Percentiles rank a stretch among this genome's conserved stretches.
Evolutionary conservation across 23 tunicate species (phyloP).

Genomic region (Clavelina lepadiformis): DNA sequence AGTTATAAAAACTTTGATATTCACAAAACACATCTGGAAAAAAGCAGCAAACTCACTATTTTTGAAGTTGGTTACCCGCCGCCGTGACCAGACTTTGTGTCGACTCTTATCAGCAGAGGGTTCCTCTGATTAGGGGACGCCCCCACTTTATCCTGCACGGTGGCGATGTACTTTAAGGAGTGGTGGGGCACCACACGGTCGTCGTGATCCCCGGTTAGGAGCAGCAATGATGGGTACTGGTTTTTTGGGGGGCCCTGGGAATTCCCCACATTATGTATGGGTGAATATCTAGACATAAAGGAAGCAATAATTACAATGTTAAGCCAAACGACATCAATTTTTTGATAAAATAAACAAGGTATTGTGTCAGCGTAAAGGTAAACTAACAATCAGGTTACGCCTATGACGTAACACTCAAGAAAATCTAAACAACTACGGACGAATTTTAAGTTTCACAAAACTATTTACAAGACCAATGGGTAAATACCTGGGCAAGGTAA

Average conservation of each 20-base stretch:
- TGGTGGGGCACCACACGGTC: constrained; percentile 98
- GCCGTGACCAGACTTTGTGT: constrained; percentile 98
- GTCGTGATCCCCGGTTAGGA: constrained; percentile 87
- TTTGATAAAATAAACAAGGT: too few species aligned
- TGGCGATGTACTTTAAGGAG: constrained; percentile 86
- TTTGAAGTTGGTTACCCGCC: constrained; percentile 90
- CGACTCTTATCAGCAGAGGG: constrained; percentile 82
- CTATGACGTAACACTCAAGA: too few species aligned
- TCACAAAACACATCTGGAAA: too few species aligned
- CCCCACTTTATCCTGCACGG: constrained; percentile 71
- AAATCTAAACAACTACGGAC: too few species aligned
- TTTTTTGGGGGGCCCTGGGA: neutral
- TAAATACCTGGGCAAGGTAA: too few species aligned
- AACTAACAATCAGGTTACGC: too few species aligned
- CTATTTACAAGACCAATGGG: too few species aligned
- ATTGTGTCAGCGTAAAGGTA: too few species aligned
- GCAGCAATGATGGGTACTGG: constrained; percentile 42
- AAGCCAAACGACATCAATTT: too few species aligned
- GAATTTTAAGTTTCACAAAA: too few species aligned
- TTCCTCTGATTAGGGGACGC: constrained; percentile 33
- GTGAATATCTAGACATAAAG: constrained; percentile 81
- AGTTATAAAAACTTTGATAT: too few species aligned
- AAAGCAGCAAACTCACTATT: constrained; percentile 71
- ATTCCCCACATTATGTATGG: constrained; percentile 66
- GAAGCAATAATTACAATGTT: too few species aligned